Base-by-base conservation (phyloP, 2,797 vertebrate species). In the Xenentodon cancila region DNA sequence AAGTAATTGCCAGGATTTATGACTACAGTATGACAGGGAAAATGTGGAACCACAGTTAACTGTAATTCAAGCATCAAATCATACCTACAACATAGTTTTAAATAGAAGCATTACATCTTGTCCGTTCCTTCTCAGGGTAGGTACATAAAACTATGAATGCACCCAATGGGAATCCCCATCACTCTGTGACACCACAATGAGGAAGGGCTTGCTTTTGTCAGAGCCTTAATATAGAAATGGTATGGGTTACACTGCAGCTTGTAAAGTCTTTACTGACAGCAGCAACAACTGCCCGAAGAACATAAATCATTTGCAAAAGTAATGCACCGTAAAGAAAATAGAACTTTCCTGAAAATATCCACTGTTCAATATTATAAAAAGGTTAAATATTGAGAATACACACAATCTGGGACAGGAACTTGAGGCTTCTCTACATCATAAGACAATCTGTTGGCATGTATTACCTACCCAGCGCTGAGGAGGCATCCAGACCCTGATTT, bases 401-500 rank as follows among this genome's bases (percentile, higher is more conserved):
- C 13, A 15, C 12, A 11, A 40, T 40, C 37, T 15, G 13, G 1
- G 4, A 15, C 1, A 15, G 37, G 37, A 13, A 40, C 37, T 40
- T 40, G 4, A 40, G 37, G 37, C 19, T 20, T 47, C 19, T 19
- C 45, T 12, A 21, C 46, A 16, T 48, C 1, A 13, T 5, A 21
- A 15, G 46, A 48, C 4, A 13, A 21, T 48, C 5, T 21, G 21
- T 9, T 12, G 20, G 5, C 12, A 15, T 22, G 9, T 1, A 12
- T 43, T 65, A 87, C 91, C 34, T 82, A 93, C 92, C 92, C n/a
- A 91, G 84, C 0, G 88, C 82, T 46, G 91, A 92, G 19, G 90
- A 92, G 18, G 89, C 88, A 30, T 93, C 91, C 75, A 88, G 51
- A 9, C 89, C 87, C 73, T 85, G 89, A 40, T 76, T 76, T 4